phyloP scores from a whole-genome alignment of 1,140 invertebrate species.

The Drosophila bifasciata region DNA sequence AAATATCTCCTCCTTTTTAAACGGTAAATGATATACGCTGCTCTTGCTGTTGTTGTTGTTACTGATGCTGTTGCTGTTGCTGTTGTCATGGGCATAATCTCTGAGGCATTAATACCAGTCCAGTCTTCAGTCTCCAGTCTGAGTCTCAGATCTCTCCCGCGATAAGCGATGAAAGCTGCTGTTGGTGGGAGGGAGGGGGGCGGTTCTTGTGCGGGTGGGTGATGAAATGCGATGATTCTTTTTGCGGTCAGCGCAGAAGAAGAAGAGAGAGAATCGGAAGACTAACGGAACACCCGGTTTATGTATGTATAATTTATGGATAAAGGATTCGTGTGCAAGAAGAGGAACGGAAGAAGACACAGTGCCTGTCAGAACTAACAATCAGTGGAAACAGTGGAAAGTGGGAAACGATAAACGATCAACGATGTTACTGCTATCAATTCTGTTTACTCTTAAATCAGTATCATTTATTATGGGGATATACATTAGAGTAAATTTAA shows the following conservation, averaged over 20 bases:
- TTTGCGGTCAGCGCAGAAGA: slow-evolving; percentile 57
- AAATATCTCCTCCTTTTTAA: slow-evolving; percentile 62
- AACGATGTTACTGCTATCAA: too few species aligned
- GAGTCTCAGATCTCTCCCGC: slow-evolving; percentile 70
- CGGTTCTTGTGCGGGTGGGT: slow-evolving; percentile 48
- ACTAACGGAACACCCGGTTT: slow-evolving; percentile 44
- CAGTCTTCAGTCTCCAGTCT: slow-evolving; percentile 23
- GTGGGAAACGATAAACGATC: not conserved
- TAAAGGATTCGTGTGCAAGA: slow-evolving; percentile 13
- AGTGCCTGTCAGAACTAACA: not conserved
- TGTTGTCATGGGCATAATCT: slow-evolving; percentile 63
- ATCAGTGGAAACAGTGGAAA: slow-evolving; percentile 3
- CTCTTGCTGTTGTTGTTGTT: slow-evolving; percentile 26
- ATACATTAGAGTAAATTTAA: too few species aligned
- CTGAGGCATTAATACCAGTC: slow-evolving; percentile 61
- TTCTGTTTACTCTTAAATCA: not conserved
- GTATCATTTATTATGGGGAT: too few species aligned
- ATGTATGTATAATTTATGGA: slow-evolving; percentile 26
- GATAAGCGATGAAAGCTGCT: slow-evolving; percentile 49
- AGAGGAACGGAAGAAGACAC: not conserved
- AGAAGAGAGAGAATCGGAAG: not conserved
- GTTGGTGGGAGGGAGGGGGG: not conserved
- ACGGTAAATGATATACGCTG: slow-evolving; percentile 70
- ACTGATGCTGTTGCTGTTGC: slow-evolving; percentile 16
- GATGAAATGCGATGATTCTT: slow-evolving; percentile 71